These are phyloP conservation scores for Barnardius zonarius DNA, from an alignment of 2,113 vertebrate genomes.

Conservation along the genomic window DNA sequence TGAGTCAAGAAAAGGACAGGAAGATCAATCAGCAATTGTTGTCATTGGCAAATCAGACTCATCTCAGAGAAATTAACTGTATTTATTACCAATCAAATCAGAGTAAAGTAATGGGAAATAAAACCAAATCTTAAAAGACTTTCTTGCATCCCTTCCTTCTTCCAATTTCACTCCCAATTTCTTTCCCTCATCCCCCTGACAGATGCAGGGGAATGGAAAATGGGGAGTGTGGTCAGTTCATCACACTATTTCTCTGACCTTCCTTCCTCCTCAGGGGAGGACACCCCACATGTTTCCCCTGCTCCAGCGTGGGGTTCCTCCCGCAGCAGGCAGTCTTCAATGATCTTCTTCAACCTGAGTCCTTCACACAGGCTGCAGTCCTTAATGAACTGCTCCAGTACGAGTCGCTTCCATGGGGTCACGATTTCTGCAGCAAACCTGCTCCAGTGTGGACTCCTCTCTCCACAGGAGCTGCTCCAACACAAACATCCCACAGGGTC, in stretches of 20 bases:
- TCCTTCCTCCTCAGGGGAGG: background rate
- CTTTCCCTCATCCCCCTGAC: no score
- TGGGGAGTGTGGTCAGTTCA: background rate
- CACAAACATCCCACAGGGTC: accelerated
- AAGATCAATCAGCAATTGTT: background rate
- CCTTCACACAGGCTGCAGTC: background rate
- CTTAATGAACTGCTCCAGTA: background rate
- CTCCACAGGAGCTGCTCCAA: no score
- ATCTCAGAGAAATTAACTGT: background rate
- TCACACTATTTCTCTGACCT: background rate
- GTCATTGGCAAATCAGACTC: background rate
- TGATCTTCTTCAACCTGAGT: background rate
- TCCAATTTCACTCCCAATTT: background rate
- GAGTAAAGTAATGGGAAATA: background rate
- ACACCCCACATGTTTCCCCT: background rate
- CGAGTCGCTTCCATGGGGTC: background rate
- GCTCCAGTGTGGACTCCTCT: accelerated
- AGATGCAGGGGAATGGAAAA: background rate
- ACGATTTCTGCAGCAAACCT: no score
- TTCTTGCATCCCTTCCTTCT: background rate
- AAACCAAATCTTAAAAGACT: background rate
- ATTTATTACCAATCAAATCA: background rate
- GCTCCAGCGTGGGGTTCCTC: background rate
- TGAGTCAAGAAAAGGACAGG: background rate
- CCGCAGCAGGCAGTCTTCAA: background rate